Evolutionary conservation across 2,888 invertebrate species (phyloP), one percentile per base, ranked within the genome.

Genomic region (Trisateles emortualis): DNA sequence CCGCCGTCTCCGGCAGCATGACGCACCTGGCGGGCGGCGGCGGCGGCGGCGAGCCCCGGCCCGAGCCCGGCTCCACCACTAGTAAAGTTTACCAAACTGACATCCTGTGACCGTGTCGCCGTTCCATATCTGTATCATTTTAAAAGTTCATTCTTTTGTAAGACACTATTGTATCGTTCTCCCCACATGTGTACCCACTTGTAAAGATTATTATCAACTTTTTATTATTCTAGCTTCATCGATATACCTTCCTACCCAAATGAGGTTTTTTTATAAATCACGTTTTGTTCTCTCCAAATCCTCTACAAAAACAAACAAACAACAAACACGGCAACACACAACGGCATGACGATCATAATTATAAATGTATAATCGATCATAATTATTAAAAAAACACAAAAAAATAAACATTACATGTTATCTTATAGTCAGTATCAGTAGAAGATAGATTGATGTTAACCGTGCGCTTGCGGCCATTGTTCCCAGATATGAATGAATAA

Each of bases 81-180:
- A 96, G 94, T 81, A 97, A 97, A 90, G 96, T 97, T 72, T 98
- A 98, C 88, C 98, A 98, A 94, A 98, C 98, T 71, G 98, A 98
- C 87, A 98, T 98, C 93, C 96, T 98, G 95, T 98, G 96, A 96
- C 86, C 82, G 70, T 77, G 69, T 68, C 74, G 72, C 74, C 68
- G 74, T 73, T 73, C 76, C 74, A 76, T 83, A 83, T 79, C 78
- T 65, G 78, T 82, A 57, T 80, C 68, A 72, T 61, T 65, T 66
- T 54, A 68, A 47, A 45, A 24, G 41, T 33, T 59, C 43, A 36
- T 59, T 57, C 30, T 24, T 54, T 63, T 49, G 51, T 36, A 39
- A 56, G 55, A 54, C 54, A 53, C 59, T 64, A 59, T 52, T 39
- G 35, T 50, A 47, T 19, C 30, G 14, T 41, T 52, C 45, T 33